Evolutionary conservation across 2,888 invertebrate genomes (phyloP).

Genomic region (Pheosia tremula): DNA sequence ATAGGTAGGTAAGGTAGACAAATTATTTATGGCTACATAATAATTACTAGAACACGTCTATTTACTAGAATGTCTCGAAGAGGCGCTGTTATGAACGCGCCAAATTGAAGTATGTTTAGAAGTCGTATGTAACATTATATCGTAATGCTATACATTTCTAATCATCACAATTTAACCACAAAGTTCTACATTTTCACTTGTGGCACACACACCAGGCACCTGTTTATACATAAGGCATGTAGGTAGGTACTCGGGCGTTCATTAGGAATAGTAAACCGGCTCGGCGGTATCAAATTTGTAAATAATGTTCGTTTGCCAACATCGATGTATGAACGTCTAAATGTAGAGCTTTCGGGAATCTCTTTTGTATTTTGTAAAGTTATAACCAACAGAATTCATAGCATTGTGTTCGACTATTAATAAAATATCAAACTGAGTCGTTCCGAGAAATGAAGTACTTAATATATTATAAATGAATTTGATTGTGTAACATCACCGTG

Average conservation of each 20-base stretch:
- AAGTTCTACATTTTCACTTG: constrained; percentile 49
- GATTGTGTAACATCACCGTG: constrained; percentile 38
- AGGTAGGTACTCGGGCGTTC: constrained; percentile 56
- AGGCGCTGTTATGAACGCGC: constrained; percentile 26
- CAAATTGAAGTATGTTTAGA: constrained; percentile 37
- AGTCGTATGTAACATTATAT: constrained; percentile 45
- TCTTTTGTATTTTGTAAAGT: neutral
- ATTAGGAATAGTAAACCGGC: constrained; percentile 76
- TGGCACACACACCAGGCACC: constrained; percentile 35
- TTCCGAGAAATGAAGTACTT: constrained; percentile 39
- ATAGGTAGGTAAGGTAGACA: too few relatives aligned
- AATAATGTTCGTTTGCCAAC: constrained; percentile 48
- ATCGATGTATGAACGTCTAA: constrained; percentile 21
- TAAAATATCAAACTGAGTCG: neutral
- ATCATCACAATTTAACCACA: constrained; percentile 63
- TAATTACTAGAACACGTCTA: constrained; percentile 7
- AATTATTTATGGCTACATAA: neutral
- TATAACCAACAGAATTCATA: neutral
- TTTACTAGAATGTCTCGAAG: constrained; percentile 25
- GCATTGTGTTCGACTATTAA: neutral
- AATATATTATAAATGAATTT: constrained; percentile 25
- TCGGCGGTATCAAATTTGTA: constrained; percentile 66
- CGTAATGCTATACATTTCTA: constrained; percentile 55
- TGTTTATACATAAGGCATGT: constrained; percentile 21
- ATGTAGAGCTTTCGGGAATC: constrained; percentile 3